Base-by-base conservation (phyloP, 2,797 vertebrate genomes). In the Tolypeutes matacus region DNA sequence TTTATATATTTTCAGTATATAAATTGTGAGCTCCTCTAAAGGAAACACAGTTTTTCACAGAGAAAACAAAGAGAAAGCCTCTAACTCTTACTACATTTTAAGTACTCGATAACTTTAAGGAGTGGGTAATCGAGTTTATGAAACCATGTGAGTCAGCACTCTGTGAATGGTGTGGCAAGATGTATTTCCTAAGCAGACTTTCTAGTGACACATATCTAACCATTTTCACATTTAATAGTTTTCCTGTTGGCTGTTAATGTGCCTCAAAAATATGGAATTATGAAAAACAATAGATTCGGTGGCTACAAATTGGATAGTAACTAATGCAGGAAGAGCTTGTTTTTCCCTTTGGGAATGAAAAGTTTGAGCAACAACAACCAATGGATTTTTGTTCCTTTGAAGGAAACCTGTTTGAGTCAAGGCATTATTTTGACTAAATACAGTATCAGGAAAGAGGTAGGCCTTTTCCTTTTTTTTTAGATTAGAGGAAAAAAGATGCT, bases 21-120 rank as follows among this genome's bases (percentile, higher is more conserved):
- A 97, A 94, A 95, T 96, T 96, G 96, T 88, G 86, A 97, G 92
- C 64, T 98, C 83, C 89, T 97, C 96, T 90, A 97, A 97, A 97
- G 94, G 93, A 97, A 97, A 97, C 97, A 97, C 91, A 96, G 97
- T 97, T 97, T 96, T 97, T 97, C 96, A 97, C 97, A 97, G 97
- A 70, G 90, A 97, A 98, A 97, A 97, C 96, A 98, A 98, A 98
- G 97, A 65, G 96, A 97, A 97, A 84, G 36, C 93, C 89, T 95
- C 96, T 97, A 97, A 93, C 95, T 96, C 42, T 85, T 96, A 98
- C 91, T 97, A 88, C 93, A 94, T 97, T 98, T 97, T 97, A 98
- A 98, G 96, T 78, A 93, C 64, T 89, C 31, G 86, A 94, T 94
- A 95, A 97, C 96, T 96, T 95, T 93, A 91, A 91, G 49, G 2